Evolutionary conservation across 1,140 invertebrate genomes (phyloP), one percentile per base, ranked within the genome.

Genomic region (Saccostrea echinata): DNA sequence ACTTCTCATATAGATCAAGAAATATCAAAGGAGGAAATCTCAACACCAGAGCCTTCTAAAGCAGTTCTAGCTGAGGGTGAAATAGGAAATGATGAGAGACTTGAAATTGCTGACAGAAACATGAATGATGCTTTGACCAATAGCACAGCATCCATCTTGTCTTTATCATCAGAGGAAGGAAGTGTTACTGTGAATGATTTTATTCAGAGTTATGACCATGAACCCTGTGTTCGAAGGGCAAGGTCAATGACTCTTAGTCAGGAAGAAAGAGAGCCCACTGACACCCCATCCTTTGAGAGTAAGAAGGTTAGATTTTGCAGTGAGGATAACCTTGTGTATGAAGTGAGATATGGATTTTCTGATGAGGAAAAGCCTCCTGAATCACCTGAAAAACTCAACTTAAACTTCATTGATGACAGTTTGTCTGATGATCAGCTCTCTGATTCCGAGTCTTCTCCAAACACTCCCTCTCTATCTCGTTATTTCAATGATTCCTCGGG

Each of bases 191-290:
- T 83, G 81, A 51, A 52, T 51, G 35, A 52, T 83, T 52, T 51
- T 83, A 33, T 83, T 6, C 43, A 83, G 16, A 24, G 27, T 16
- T 83, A 52, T 51, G 81, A 53, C 52, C n/a, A 52, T 83, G 81
- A 83, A 83, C 81, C 81, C 1, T 83, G 81, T 83, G 81, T 83
- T 12, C 24, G 81, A 53, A 83, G 81, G 21, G 43, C 81, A 27
- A 83, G 52, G 52, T 76, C 68, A 76, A 33, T 76, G 27, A 76
- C 68, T 16, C 27, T 76, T 2, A 21, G 21, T 16, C 33, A 51
- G 3, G 52, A 53, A 18, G 35, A 51, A 6, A 51, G 43, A 51
- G 35, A 16, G 0, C 21, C 35, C 11, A 21, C 1, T 27, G 43
- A 51, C 52, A n/a, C 35, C 11, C 21, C 35, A 43, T 52, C 35